Evolutionary conservation across 2,888 invertebrate species (phyloP).

Genomic region (Sphaerophoria rueppellii): DNA sequence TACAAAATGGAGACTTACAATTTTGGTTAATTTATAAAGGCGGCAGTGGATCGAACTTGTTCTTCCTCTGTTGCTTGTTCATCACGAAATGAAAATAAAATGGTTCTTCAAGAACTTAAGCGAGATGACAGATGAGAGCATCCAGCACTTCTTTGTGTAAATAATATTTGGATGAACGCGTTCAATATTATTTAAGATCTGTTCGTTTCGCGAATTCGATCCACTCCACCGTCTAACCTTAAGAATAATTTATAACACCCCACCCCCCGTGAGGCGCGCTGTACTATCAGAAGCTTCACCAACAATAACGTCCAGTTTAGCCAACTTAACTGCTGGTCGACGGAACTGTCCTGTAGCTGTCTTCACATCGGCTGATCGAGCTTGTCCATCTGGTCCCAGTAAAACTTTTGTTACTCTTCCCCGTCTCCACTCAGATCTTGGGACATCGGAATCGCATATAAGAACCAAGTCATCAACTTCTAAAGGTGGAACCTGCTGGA

Average conservation of each 20-base stretch:
- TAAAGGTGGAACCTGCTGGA: neutral
- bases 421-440: slow-evolving; percentile 6
- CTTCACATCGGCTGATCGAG: slow-evolving; percentile 8
- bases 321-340: slow-evolving; percentile 10
- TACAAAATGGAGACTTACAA: no score
- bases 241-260: slow-evolving; percentile 5
- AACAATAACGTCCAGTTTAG: slow-evolving; percentile 6
- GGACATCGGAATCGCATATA: neutral
- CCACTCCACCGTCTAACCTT: no score
- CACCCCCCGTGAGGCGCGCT: slow-evolving; percentile 26
- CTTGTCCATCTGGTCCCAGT: slow-evolving; percentile 12
- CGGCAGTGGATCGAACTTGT: no score
- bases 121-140: no score
- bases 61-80: no score
- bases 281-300: slow-evolving; percentile 11
- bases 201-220: neutral
- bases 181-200: no score
- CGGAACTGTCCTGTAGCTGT: neutral
- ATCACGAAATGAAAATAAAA: no score
- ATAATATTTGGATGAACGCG: no score
- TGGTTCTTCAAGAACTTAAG: no score
- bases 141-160: no score
- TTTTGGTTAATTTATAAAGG: no score
- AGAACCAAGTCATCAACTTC: slow-evolving; percentile 2
- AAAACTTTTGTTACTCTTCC: slow-evolving; percentile 18